phyloP scores from a whole-genome alignment of 2,888 invertebrate genomes.

The Sclerodermus sp. region DNA sequence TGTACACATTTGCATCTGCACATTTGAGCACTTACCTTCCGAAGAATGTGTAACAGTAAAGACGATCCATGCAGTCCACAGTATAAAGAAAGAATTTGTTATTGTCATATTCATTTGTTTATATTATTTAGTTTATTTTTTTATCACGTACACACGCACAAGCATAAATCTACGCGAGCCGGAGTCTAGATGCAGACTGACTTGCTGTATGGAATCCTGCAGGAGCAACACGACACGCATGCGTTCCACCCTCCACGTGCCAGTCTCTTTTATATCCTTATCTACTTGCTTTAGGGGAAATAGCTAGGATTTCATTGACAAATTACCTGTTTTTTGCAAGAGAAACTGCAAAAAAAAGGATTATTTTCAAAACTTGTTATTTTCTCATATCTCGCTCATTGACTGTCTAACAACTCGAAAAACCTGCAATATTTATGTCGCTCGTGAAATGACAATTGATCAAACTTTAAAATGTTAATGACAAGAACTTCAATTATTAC shows the following conservation, averaged over 20 bases:
- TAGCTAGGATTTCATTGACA: not conserved
- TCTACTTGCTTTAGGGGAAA: slow-evolving; percentile 6
- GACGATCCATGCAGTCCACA: slow-evolving; percentile 25
- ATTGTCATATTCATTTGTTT: slow-evolving; percentile 26
- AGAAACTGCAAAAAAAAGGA: no score
- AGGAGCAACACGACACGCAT: slow-evolving; percentile 53
- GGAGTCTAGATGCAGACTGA: slow-evolving; percentile 51
- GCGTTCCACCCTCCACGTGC: slow-evolving; percentile 47
- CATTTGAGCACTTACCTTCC: slow-evolving; percentile 22
- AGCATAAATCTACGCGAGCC: slow-evolving; percentile 39
- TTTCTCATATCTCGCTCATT: no score
- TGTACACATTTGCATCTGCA: no score
- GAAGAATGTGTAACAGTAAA: slow-evolving; percentile 17
- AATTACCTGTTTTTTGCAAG: no score
- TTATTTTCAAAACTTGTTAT: no score
- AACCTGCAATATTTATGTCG: no score
- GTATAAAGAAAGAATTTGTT: slow-evolving; percentile 18
- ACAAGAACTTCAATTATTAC: no score
- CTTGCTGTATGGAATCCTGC: slow-evolving; percentile 39
- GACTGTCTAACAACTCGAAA: no score
- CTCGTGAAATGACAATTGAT: no score
- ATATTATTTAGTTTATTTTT: slow-evolving; percentile 4
- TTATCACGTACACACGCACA: slow-evolving; percentile 28
- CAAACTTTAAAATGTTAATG: no score
- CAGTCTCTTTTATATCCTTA: slow-evolving; percentile 37